Conservation (phyloP, 1,140 invertebrate genomes). For the Lepidostoma basale region DNA sequence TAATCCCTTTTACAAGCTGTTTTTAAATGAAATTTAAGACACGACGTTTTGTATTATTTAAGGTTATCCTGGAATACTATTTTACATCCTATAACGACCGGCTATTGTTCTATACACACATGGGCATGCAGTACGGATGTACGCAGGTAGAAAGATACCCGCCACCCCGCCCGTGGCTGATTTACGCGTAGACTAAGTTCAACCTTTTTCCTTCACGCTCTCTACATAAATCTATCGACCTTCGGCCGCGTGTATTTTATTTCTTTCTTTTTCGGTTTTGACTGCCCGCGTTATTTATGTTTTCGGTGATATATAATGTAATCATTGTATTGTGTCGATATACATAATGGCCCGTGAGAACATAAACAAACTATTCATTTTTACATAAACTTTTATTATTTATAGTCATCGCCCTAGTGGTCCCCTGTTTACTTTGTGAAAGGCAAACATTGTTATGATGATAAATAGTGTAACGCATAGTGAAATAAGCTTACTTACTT, state of each 20-base stretch:
- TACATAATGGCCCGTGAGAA: slow-evolving; percentile 25
- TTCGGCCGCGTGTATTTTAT: slow-evolving; percentile 13
- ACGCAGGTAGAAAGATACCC: too few relatives aligned
- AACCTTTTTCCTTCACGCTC: slow-evolving; percentile 1
- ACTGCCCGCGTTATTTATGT: slow-evolving; percentile 19
- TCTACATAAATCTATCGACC: slow-evolving; percentile 10
- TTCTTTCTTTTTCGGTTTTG: slow-evolving; percentile 22
- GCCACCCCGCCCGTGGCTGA: not conserved
- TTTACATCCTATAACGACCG: too few relatives aligned
- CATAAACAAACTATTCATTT: slow-evolving; percentile 28
- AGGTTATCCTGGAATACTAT: too few relatives aligned
- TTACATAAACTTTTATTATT: slow-evolving; percentile 27
- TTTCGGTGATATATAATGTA: slow-evolving; percentile 27
- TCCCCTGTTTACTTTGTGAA: slow-evolving; percentile 13
- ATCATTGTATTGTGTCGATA: slow-evolving; percentile 23
- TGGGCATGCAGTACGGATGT: too few relatives aligned
- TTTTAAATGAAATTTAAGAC: too few relatives aligned
- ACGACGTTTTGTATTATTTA: too few relatives aligned
- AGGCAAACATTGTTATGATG: slow-evolving; percentile 19
- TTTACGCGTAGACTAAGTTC: not conserved
- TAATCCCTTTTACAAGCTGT: too few relatives aligned
- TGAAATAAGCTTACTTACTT: too few relatives aligned
- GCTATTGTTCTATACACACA: too few relatives aligned
- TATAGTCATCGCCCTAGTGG: not conserved
- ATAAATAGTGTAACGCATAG: too few relatives aligned